Evolutionary conservation across 2,797 vertebrate genomes (phyloP), one percentile per base, ranked within the genome.

Genomic region (Anisognathus igniventris): DNA sequence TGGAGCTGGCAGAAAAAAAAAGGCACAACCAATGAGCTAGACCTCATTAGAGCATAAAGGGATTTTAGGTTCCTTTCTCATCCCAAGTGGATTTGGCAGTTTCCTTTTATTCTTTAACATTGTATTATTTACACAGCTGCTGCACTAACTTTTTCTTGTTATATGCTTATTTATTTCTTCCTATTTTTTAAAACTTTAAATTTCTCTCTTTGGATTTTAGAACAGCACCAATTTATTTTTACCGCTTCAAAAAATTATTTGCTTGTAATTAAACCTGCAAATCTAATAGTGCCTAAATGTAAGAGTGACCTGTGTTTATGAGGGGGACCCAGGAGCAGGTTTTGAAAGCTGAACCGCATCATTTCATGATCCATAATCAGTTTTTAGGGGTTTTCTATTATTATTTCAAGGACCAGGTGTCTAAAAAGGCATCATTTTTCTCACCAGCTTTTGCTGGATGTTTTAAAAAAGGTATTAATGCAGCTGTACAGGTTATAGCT

Each of bases 91-190:
- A 71, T 75, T 64, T 67, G 45, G 94, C 92, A 78, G 92, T 82
- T 96, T 96, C 92, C 93, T 97, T 96, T 96, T 73, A 96, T 94
- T 97, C 94, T 96, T 96, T 92, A 94, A 95, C 70, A 76, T 88
- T 80, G 1, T 31, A 44, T 83, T 97, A 97, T 97, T 98, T 97
- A 96, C 95, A 96, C 96, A 97, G 96, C 96, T 97, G 97, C 75
- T 96, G 80, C 90, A 60, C 81, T 70, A 53, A 64, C 58, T 68
- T 83, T 94, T 97, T 95, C 64, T 61, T 50, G 12, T 84, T 89
- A 80, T 33, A 73, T 93, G 93, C 92, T 96, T 97, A 94, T 96
- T 97, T 98, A 88, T 97, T 97, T 81, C 56, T 96, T 87, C 79
- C 67, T 79, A 56, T 24, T 75, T 91, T 95, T 51, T 7, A 1